Base-by-base conservation (phyloP, 2,888 invertebrate species). In the Gymnocheta viridis region DNA sequence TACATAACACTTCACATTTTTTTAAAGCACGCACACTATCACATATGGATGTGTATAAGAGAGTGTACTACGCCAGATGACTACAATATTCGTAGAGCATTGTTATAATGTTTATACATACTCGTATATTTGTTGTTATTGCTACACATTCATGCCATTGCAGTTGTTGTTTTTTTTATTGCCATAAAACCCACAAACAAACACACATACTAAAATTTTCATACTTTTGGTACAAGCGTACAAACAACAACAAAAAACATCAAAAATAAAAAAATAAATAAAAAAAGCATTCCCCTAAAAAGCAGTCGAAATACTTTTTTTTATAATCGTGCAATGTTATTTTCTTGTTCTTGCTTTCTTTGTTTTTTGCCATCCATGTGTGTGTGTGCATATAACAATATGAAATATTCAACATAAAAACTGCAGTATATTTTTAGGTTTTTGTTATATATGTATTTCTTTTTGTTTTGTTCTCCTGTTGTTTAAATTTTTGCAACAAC, bases 351-450 rank as follows among this genome's bases (percentile, higher is more conserved):
- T n/a, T 19, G 2, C 4, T 41, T 29, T 54, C 17, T 14, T 17
- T 29, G 17, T 60, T 6, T 29, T 2, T 29, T 4, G 1, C 2
- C 1, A 4, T 17, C 12, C 29, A n/a, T 5, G 17, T 41, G 38
- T 60, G 58, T 35, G 19, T 35, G 24, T 62, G 62, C 27, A 6
- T 49, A 80, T 41, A 56, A 72, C 47, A 80, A 56, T 49, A 10
- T 14, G n/a, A 24, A 29, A 54, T 66, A 38, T 38, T 5, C 17
- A 22, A 54, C 14, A 47, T 12, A 80, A 54, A 64, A 80, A 66
- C 56, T 80, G 72, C 64, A 72, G 70, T 64, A 64, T 72, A 72
- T 38, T 72, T 72, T 64, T 47, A 76, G 54, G 64, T 66, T 44
- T 32, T 35, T 62, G 22, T 54, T 38, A 22, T 19, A 5, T 60